Evolutionary conservation across 2,797 vertebrate species (phyloP).

Genomic region (Sebastes goodei): DNA sequence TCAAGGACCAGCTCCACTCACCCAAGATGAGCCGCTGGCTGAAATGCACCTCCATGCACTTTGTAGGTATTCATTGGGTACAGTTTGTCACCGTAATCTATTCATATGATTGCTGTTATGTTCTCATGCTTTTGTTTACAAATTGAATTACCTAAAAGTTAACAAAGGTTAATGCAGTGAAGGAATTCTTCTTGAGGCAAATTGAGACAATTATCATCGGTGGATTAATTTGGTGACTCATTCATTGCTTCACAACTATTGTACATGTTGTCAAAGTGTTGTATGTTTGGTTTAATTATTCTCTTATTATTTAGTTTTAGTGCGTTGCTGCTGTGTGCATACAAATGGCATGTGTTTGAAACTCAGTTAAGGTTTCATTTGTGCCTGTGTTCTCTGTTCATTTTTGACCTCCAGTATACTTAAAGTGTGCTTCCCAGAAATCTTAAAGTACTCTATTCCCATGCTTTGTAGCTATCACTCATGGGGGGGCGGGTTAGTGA

Average conservation of each 20-base stretch:
- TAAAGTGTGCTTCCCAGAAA: constrained; percentile 1
- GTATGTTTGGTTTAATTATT: background rate
- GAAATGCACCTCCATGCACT: constrained; percentile 89
- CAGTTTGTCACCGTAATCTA: background rate
- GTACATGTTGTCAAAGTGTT: background rate
- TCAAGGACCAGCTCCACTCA: constrained; percentile 76
- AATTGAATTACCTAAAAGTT: background rate
- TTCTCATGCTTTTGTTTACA: background rate
- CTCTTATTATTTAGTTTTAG: background rate
- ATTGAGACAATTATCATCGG: background rate
- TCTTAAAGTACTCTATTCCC: constrained; percentile 30
- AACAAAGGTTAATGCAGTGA: background rate
- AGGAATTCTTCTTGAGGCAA: background rate
- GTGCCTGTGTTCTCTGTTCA: background rate
- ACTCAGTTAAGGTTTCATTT: background rate
- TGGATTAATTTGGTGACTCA: background rate
- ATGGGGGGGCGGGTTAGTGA: background rate
- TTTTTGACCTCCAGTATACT: background rate
- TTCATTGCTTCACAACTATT: background rate
- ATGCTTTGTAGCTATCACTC: constrained; percentile 52
- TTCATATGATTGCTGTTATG: background rate
- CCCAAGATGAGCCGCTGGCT: constrained; percentile 93
- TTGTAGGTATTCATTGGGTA: constrained; percentile 86
- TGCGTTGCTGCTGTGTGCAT: background rate
- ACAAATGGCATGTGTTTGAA: background rate